Evolutionary conservation across 2,113 vertebrate genomes (phyloP), one percentile per base, ranked within the genome.

Genomic region (Cygnus atratus): DNA sequence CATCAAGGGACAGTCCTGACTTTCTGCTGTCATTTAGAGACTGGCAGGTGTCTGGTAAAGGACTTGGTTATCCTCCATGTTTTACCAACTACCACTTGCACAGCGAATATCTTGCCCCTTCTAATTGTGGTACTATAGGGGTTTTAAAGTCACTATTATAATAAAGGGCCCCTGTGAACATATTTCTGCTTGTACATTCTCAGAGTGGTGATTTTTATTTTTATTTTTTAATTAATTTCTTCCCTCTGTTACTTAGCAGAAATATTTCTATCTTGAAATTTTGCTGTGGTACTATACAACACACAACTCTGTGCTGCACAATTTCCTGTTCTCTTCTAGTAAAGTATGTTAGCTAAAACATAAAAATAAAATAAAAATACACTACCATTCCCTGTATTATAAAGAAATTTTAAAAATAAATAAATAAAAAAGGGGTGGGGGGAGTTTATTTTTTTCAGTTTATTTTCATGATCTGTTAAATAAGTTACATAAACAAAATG

Each of bases 21-120:
- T 57, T 90, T 6, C 6, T 62, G 21, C 76, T 94, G 72, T 83
- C 63, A 72, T 96, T 94, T 59, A 66, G 37, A 96, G 44, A 73
- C 79, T 84, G 87, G 35, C 52, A 80, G 28, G 54, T 75, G 39
- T 63, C 80, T 90, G 52, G 66, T 63, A 89, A 95, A 94, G 46
- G 59, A 88, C 70, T 87, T 66, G 62, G 25, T 54, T 37, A 39
- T 44, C 50, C 91, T 94, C 67, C 41, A 78, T 97, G 73, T 54
- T 43, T 85, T 67, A 14, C 81, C 67, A 87, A 17, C 43, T 37
- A 91, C 1, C 90, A 13, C 3, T 80, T 20, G 33, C 24, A 54
- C 3, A 29, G 39, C 0, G 0, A 84, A 33, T 13, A 8, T 4
- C 15, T 44, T 20, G 54, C 4, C 24, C 24, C 21, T 72, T 84